These are phyloP conservation scores for Sebastes goodei DNA, from an alignment of 2,797 vertebrate species.

Conservation along the genomic window DNA sequence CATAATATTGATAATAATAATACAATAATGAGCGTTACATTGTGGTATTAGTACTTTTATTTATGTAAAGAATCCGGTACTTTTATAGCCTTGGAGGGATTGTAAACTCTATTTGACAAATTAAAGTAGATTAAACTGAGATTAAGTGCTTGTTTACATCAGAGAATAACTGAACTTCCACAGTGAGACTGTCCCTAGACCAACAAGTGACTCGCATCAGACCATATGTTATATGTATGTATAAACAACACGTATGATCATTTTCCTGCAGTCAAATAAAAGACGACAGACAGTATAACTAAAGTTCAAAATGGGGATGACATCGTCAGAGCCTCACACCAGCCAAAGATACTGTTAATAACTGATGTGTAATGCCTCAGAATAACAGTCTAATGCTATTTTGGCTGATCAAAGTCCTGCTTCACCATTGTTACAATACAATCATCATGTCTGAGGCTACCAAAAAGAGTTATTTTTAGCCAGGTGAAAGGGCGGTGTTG, in stretches of 20 bases:
- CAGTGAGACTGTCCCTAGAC: background rate
- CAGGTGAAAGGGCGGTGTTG: slow-evolving; percentile 64
- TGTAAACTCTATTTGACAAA: background rate
- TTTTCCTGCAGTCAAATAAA: background rate
- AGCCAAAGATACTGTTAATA: background rate
- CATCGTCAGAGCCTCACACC: background rate
- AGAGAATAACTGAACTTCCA: background rate
- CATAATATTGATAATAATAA: background rate
- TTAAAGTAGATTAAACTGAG: background rate
- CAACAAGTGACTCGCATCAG: background rate
- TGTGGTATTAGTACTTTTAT: background rate
- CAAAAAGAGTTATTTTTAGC: slow-evolving; percentile 69
- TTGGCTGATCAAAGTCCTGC: slow-evolving; percentile 62
- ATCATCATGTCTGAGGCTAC: slow-evolving; percentile 40
- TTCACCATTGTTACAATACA: slow-evolving; percentile 62
- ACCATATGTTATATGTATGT: background rate
- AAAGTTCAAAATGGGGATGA: background rate
- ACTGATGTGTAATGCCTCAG: slow-evolving; percentile 1
- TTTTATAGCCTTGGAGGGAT: background rate
- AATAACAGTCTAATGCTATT: slow-evolving; percentile 40
- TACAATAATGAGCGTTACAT: background rate
- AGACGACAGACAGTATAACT: background rate
- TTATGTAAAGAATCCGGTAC: background rate
- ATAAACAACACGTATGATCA: background rate
- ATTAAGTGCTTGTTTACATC: background rate